Base-by-base conservation (phyloP, 2,113 vertebrate genomes). In the Psilopsiagon aymara region DNA sequence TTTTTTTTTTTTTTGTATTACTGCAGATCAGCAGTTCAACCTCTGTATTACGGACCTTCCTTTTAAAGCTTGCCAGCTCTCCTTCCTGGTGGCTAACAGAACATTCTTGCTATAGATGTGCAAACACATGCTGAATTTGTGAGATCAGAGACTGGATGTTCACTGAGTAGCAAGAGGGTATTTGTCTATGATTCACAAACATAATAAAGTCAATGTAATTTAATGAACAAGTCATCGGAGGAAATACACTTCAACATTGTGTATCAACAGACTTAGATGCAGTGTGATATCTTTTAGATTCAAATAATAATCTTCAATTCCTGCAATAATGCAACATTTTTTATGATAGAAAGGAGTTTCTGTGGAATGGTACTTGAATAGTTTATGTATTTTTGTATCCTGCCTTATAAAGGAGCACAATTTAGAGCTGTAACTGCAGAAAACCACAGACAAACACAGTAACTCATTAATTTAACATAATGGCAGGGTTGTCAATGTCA, bases 1-100 rank as follows among this genome's bases (percentile, higher is more conserved):
- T 75, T 96, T 88, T 86, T 75, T 94, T 31, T n/a, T 59, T 59
- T 97, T 82, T 95, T 73, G 75, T 96, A 79, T 86, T 24, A 7
- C 82, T 67, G 60, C 47, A 91, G 77, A 95, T 94, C 66, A 88
- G 77, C 82, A 66, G n/a, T 64, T 94, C 60, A 62, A 28, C 27
- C 67, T 80, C 59, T 88, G 63, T 90, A 49, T 70, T 66, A 82
- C 27, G 95, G 82, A 86, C 86, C 53, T 93, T 79, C 80, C 77
- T 78, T 73, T 71, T 82, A 35, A 31, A 82, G 69, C 82, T 92
- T 89, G n/a, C 85, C 25, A 68, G 55, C 64, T 92, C 57, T 86
- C 62, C 33, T 79, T 94, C 93, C 73, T 49, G 74, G 6, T 79
- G 44, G 68, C 80, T 79, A 77, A 35, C 17, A 69, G 29, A 41